Evolutionary conservation across 2,888 invertebrate genomes (phyloP).

Genomic region (Oscheius sp.): DNA sequence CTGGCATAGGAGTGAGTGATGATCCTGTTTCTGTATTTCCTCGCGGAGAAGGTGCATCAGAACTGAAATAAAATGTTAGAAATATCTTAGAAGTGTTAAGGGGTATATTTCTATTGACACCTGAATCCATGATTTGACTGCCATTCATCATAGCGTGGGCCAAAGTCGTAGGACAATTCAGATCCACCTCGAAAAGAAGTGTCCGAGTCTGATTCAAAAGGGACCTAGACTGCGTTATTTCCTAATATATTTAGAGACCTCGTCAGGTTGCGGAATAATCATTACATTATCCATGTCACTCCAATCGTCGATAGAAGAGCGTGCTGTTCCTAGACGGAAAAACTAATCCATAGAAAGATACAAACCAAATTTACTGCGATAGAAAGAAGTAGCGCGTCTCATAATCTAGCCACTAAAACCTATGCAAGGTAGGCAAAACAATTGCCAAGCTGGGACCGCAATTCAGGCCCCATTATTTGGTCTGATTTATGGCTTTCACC

Average conservation of each 20-base stretch:
- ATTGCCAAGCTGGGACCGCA: background rate
- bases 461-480: constrained; percentile 18
- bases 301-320: constrained; percentile 29
- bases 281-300: constrained; percentile 53
- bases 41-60: constrained; percentile 51
- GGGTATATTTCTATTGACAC: background rate
- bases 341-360: background rate
- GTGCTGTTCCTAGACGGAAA: background rate
- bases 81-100: background rate
- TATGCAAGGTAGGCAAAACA: constrained; percentile 11
- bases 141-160: constrained; percentile 14
- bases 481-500: constrained; percentile 13
- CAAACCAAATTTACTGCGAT: background rate
- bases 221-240: constrained; percentile 6
- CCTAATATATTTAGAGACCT: background rate
- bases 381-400: constrained; percentile 8
- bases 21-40: constrained; percentile 34
- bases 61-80: constrained; percentile 32
- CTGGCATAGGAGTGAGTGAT: constrained; percentile 19
- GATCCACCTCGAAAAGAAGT: background rate
- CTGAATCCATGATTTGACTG: background rate
- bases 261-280: constrained; percentile 41
- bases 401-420: background rate
- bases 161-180: background rate
- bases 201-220: constrained; percentile 24